Evolutionary conservation across 2,797 vertebrate genomes (phyloP).

Genomic region (Apogon hyalosoma): DNA sequence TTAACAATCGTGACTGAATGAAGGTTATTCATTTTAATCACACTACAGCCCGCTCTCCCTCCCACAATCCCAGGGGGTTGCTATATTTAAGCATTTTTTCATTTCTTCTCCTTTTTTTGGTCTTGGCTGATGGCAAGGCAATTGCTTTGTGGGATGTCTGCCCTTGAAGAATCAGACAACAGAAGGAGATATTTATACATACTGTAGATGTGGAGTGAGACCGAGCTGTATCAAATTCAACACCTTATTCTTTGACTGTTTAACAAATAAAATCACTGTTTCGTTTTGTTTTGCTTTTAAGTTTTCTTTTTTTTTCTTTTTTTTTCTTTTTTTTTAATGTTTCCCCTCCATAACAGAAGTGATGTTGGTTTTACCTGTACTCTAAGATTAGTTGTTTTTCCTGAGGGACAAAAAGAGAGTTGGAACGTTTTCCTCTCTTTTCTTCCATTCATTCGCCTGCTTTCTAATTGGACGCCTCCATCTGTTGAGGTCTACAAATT

Average conservation of each 20-base stretch:
- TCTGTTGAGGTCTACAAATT: conserved; percentile 77
- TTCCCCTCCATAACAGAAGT: conserved; percentile 40
- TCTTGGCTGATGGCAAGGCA: conserved; percentile 75
- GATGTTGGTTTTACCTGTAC: conserved; percentile 59
- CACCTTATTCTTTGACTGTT: conserved; percentile 43
- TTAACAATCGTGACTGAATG: conserved; percentile 75
- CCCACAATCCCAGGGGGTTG: conserved; percentile 70
- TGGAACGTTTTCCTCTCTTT: conserved; percentile 58
- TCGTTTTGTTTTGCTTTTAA: conserved; percentile 4
- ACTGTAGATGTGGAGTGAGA: conserved; percentile 62
- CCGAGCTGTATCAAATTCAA: conserved; percentile 53
- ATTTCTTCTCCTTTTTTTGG: conserved; percentile 68
- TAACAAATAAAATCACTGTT: conserved; percentile 54
- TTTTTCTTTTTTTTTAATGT: conserved; percentile 28
- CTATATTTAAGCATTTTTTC: conserved; percentile 84
- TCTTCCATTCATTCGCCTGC: conserved; percentile 60
- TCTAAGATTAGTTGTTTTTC: conserved; percentile 57
- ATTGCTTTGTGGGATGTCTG: conserved; percentile 76
- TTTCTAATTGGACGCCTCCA: conserved; percentile 83
- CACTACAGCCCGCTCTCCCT: conserved; percentile 71
- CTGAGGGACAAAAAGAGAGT: conserved; percentile 56
- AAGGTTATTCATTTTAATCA: conserved; percentile 84
- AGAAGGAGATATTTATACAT: conserved; percentile 78
- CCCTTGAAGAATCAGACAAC: conserved; percentile 79
- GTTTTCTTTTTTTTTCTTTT: conserved; percentile 20